Evolutionary conservation across 2,888 invertebrate species (phyloP).

Genomic region (Euclidia mi): DNA sequence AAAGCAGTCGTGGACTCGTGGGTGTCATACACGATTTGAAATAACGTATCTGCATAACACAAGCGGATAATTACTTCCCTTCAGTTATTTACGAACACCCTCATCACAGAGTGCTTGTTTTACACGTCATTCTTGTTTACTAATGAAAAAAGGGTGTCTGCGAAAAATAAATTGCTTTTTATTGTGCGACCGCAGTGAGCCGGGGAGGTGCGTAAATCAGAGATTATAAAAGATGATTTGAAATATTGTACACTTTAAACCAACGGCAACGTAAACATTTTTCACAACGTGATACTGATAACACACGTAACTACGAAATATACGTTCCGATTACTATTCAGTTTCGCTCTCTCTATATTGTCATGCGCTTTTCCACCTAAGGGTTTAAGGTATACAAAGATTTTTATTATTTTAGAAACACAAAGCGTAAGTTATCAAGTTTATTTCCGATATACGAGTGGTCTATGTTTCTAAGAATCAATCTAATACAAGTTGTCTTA

Average conservation of each 20-base stretch:
- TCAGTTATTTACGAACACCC: constrained; percentile 83
- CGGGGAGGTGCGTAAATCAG: constrained; percentile 80
- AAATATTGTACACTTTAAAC: constrained; percentile 75
- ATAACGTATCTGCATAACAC: constrained; percentile 63
- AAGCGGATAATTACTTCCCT: constrained; percentile 82
- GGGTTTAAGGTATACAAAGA: background rate
- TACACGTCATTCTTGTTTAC: constrained; percentile 87
- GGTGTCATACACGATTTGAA: constrained; percentile 55
- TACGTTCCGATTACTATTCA: constrained; percentile 36
- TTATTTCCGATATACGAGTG: too few species aligned
- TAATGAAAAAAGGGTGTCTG: constrained; percentile 86
- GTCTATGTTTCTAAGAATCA: too few species aligned
- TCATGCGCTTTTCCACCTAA: constrained; percentile 8
- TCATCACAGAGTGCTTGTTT: constrained; percentile 85
- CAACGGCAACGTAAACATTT: constrained; percentile 75
- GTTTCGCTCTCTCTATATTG: constrained; percentile 8
- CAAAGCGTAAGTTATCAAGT: too few species aligned
- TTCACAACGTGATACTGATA: constrained; percentile 68
- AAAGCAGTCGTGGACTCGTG: background rate
- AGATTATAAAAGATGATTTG: constrained; percentile 79
- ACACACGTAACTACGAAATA: constrained; percentile 54
- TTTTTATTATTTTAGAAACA: constrained; percentile 9
- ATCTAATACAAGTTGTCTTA: too few species aligned
- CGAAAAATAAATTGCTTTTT: constrained; percentile 86
- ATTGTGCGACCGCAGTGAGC: constrained; percentile 77